These are phyloP conservation scores for Bos indicus DNA, from an alignment of 2,113 vertebrate genomes.

Conservation along the genomic window DNA sequence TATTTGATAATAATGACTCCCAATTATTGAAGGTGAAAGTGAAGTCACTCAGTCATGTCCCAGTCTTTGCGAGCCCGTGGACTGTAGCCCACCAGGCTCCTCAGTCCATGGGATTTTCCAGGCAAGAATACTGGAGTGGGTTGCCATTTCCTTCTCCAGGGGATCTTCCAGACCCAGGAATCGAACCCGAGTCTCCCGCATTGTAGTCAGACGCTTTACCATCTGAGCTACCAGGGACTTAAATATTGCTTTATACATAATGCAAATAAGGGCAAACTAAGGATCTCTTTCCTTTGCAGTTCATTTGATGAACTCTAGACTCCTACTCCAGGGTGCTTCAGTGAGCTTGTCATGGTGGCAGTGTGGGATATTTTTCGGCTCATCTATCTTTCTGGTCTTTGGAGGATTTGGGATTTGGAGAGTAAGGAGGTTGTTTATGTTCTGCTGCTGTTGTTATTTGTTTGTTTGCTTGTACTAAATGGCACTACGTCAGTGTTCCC, in stretches of 20 bases:
- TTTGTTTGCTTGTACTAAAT: not conserved
- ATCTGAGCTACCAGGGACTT: too few relatives aligned
- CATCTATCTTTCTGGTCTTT: not conserved
- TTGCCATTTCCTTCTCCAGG: too few relatives aligned
- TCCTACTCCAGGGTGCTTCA: not conserved
- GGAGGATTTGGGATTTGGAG: not conserved
- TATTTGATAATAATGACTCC: not conserved
- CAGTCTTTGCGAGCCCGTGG: too few relatives aligned
- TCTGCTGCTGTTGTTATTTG: not conserved
- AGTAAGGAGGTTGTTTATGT: not conserved
- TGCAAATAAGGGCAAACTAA: not conserved
- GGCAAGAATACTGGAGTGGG: too few relatives aligned
- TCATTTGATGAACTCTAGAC: not conserved
- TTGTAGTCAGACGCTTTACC: too few relatives aligned
- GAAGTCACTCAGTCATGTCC: too few relatives aligned
- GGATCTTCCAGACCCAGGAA: too few relatives aligned
- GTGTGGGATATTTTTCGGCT: not conserved
- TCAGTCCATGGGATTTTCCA: too few relatives aligned
- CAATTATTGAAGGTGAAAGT: not conserved
- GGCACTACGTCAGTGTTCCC: not conserved
- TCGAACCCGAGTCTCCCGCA: rapidly evolving
- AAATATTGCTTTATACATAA: not conserved
- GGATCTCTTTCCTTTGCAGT: not conserved
- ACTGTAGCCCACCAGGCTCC: too few relatives aligned
- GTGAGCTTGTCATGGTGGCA: not conserved